phyloP scores from a whole-genome alignment of 92 coral and sea anemone genomes.

The Pocillopora grandis region DNA sequence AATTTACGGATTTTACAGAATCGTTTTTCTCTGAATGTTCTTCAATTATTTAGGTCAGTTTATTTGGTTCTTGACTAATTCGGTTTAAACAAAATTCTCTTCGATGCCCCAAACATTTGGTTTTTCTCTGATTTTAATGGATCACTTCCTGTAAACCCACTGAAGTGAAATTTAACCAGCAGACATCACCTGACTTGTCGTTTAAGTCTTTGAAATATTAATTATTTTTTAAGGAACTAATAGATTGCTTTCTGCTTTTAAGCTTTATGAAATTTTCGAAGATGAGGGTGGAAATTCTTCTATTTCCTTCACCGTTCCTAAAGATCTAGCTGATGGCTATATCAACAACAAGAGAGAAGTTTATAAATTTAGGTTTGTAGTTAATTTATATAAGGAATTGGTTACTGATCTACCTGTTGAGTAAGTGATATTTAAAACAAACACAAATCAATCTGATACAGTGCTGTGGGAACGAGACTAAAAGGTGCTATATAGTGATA shows the following conservation, averaged over 20 bases:
- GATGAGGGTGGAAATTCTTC: conserved; percentile 62
- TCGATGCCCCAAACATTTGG: not conserved
- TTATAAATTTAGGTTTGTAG: conserved; percentile 81
- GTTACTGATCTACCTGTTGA: not conserved
- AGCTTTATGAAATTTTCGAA: conserved; percentile 84
- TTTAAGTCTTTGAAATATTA: conserved; percentile 29
- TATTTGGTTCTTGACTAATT: conserved; percentile 8
- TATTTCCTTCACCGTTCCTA: conserved; percentile 83
- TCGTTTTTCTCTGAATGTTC: not conserved
- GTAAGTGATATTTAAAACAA: too few relatives aligned
- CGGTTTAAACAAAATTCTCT: not conserved
- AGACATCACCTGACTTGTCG: not conserved
- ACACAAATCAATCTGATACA: too few relatives aligned
- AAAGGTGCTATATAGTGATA: too few relatives aligned
- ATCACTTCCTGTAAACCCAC: not conserved
- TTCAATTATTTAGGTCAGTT: not conserved
- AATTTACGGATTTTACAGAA: too few relatives aligned
- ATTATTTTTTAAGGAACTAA: not conserved
- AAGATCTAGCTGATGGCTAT: conserved; percentile 92
- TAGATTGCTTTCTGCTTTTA: not conserved
- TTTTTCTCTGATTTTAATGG: not conserved
- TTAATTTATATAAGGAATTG: too few relatives aligned
- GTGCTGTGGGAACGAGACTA: too few relatives aligned
- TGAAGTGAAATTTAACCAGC: conserved; percentile 1
- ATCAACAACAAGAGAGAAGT: conserved; percentile 95